Evolutionary conservation across 1,140 invertebrate genomes (phyloP).

Genomic region (Brachionus paranguensis): DNA sequence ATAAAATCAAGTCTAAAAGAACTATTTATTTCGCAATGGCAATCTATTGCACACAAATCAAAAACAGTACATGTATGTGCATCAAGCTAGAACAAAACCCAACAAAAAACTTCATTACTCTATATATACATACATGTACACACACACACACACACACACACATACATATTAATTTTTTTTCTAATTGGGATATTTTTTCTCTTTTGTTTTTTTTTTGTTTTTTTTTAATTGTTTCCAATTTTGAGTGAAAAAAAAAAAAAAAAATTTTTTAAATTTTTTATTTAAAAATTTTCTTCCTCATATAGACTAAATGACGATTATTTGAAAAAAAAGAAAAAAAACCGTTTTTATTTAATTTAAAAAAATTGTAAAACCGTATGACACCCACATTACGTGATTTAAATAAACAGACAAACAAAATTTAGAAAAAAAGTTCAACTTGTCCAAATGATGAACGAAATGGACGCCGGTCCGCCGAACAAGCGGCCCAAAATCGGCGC

Average conservation of each 20-base stretch:
- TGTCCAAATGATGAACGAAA: not conserved
- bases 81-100: not conserved
- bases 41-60: not conserved
- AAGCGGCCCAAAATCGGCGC: slow-evolving; percentile 31
- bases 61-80: not conserved
- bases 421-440: not conserved
- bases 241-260: not conserved
- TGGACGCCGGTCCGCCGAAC: slow-evolving; percentile 33
- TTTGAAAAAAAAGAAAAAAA: not conserved
- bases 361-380: not conserved
- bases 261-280: not conserved
- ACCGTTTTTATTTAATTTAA: not conserved
- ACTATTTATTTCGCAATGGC: not conserved
- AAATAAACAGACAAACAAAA: not conserved
- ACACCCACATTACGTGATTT: not conserved
- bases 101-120: not conserved
- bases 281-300: too few relatives aligned
- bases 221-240: not conserved
- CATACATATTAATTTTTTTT: not conserved
- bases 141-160: not conserved
- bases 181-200: not conserved
- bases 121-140: not conserved
- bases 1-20: not conserved
- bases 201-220: not conserved
- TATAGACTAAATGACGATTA: not conserved